A percentile compares a stretch with the other conserved stretches of the same genome.
Conservation (phyloP, 2,113 vertebrate species). For the Hypanus sabinus region DNA sequence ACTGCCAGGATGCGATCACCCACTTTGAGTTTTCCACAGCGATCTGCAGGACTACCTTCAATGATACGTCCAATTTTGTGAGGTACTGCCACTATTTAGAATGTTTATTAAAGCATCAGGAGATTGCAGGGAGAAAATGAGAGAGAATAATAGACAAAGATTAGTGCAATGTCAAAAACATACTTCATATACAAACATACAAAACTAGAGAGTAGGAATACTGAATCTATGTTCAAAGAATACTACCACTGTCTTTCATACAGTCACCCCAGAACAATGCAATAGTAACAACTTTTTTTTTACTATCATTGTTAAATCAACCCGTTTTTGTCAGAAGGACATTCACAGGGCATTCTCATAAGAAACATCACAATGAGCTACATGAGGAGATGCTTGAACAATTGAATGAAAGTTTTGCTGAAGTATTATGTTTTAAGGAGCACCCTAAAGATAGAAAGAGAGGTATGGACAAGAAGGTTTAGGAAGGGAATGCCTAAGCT, state of each 20-base stretch:
- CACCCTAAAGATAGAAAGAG: too few species aligned
- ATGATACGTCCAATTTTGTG: constrained; percentile 98
- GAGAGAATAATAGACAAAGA: neutral
- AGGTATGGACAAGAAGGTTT: too few species aligned
- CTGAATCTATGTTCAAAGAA: neutral
- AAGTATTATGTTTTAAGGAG: too few species aligned
- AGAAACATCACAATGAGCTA: too few species aligned
- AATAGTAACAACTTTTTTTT: too few species aligned
- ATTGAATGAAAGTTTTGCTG: too few species aligned
- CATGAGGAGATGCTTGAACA: too few species aligned
- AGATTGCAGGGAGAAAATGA: neutral
- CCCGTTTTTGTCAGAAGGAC: too few species aligned
- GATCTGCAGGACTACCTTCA: constrained; percentile 92
- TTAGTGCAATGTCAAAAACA: neutral
- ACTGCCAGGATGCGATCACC: constrained; percentile 96
- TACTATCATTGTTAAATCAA: too few species aligned
- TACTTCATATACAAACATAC: neutral
- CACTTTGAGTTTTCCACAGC: constrained; percentile 90
- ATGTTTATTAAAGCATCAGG: neutral
- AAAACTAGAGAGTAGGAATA: neutral
- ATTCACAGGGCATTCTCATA: too few species aligned
- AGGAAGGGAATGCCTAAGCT: too few species aligned
- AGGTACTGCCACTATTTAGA: constrained; percentile 68
- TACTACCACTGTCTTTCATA: neutral
- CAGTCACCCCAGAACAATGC: neutral